Evolutionary conservation across 2,113 vertebrate genomes (phyloP), one percentile per base, ranked within the genome.

Genomic region (Erpornis zantholeuca): DNA sequence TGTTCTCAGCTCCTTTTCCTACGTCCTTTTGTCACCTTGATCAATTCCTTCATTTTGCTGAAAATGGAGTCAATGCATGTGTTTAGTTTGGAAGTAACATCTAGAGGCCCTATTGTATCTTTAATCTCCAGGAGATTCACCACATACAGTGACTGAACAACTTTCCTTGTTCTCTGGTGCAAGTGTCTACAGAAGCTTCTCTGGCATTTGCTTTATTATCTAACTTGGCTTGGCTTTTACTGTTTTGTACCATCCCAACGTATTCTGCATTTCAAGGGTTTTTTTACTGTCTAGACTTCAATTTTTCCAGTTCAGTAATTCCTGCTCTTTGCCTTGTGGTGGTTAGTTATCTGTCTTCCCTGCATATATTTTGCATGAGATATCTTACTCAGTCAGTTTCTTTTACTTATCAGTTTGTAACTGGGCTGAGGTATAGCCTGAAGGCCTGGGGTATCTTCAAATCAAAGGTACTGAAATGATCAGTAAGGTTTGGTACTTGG

Each of bases 91-190:
- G 36, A 65, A 92, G 47, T 45, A 44, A 52, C 36, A 70, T 47
- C 42, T 75, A 57, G 69, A 84, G 31, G n/a, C 69, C 33, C 7
- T 60, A 42, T 85, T 38, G 6, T 69, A 52, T 35, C 57, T 86
- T 73, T 35, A 61, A 61, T 82, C 29, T 52, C 71, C 21, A 56
- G 61, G 63, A 35, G 47, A 63, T 53, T 44, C 57, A 70, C 42
- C 0, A 0, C 49, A 18, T 14, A 9, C 6, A 28, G 36, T 5
- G 35, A 53, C 21, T 68, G 16, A 33, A 23, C 0, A 1, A 10
- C 22, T 87, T 65, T 78, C 44, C 47, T 63, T 91, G 16, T 61
- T 86, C 47, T 78, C 35, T 72, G 17, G 38, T 61, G 24, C 61
- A 87, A 56, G 56, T 40, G n/a, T 59, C 73, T 76, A 53, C 2